Base-by-base conservation (phyloP, 2,113 vertebrate species). In the Gymnogyps californianus region DNA sequence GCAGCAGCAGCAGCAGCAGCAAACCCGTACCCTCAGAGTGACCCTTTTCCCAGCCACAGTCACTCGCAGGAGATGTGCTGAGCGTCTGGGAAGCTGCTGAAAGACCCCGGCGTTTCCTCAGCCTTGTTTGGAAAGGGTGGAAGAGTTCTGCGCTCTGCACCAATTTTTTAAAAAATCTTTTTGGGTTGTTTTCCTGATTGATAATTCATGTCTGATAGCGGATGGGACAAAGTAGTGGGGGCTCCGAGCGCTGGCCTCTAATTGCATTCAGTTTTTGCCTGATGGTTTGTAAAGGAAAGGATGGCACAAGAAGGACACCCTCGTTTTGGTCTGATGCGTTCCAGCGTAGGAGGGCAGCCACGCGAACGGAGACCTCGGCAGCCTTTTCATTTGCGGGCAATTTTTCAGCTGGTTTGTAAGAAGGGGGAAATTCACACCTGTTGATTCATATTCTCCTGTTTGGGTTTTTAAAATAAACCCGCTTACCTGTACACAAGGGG, bases 381-480 rank as follows among this genome's bases (percentile, higher is more conserved):
- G 62, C 49, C 34, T 78, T 88, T 46, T 11, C 16, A 7, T 86
- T 95, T 66, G 65, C 55, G 90, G 36, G 47, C 31, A 74, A 38
- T 25, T 16, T 92, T 95, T 93, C 49, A 69, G 69, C 83, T 64
- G 89, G 66, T 96, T 87, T 93, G 77, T 71, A 93, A 77, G 95
- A 91, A 84, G 44, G 40, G 79, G 62, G 70, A 96, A 90, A 94
- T 91, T 80, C 32, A 67, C 67, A 70, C 58, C 79, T 15, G 1
- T 57, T 96, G 94, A 94, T 95, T 91, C 87, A 71, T 77, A 62
- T 80, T 91, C 88, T 96, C 40, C n/a, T 96, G 90, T 96, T 94
- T 96, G 61, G 18, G 49, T 89, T 97, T 96, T 92, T 92, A 93
- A 97, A 97, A 96, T 84, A 96, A 96, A 92, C 77, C 38, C 1